A percentile compares a stretch with the other conserved stretches of the same genome.
phyloP scores from a whole-genome alignment of 2,797 vertebrate genomes.

The Falco naumanni region DNA sequence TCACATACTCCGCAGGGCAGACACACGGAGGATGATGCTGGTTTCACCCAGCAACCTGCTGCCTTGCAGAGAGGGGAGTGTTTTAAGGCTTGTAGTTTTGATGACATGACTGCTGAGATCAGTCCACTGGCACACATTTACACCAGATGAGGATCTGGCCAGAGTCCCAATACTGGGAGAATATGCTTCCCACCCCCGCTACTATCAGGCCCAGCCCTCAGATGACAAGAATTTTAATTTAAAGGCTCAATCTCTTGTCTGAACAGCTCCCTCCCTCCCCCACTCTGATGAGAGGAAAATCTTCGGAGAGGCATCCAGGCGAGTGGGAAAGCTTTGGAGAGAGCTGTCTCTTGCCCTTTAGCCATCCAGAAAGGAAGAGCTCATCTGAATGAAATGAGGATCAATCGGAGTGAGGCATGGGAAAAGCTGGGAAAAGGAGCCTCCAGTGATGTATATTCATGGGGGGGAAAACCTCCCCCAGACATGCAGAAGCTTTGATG shows the following conservation, averaged over 20 bases:
- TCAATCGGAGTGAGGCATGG: slow-evolving; percentile 68
- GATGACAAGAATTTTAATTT: slow-evolving; percentile 73
- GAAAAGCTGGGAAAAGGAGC: slow-evolving; percentile 68
- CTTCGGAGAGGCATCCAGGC: slow-evolving; percentile 51
- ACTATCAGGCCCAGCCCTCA: slow-evolving; percentile 60
- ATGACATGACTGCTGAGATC: neutral
- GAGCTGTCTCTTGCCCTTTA: slow-evolving; percentile 70
- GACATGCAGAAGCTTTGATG: slow-evolving; percentile 72
- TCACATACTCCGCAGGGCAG: neutral
- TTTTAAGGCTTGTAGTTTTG: neutral
- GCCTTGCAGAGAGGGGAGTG: neutral
- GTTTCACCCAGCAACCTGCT: neutral
- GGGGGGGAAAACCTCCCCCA: slow-evolving; percentile 68
- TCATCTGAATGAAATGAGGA: slow-evolving; percentile 72
- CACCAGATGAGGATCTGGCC: neutral
- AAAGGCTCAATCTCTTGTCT: slow-evolving; percentile 69
- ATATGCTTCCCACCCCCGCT: slow-evolving; percentile 57
- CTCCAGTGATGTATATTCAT: slow-evolving; percentile 75
- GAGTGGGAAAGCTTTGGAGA: slow-evolving; percentile 68
- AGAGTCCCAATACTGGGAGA: slow-evolving; percentile 19
- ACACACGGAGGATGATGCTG: neutral
- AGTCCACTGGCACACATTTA: neutral
- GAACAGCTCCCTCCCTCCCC: slow-evolving; percentile 72
- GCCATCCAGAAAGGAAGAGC: slow-evolving; percentile 70
- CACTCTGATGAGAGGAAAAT: slow-evolving; percentile 59